These are phyloP conservation scores for Aramus guarauna DNA, from an alignment of 2,113 vertebrate genomes.

Conservation along the genomic window DNA sequence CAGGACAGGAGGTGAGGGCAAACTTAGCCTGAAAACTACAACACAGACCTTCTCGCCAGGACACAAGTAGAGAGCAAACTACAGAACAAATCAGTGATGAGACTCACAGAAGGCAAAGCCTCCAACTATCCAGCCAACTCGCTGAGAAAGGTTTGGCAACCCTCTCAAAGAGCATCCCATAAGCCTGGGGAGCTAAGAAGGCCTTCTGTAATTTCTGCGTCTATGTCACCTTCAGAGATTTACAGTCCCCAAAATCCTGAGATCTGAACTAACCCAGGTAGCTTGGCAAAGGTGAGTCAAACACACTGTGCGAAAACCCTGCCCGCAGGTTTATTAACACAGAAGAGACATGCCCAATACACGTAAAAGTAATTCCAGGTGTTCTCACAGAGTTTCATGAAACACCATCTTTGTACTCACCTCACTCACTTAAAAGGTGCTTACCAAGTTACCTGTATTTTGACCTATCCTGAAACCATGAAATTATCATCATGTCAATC, in stretches of 20 bases:
- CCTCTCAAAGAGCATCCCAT: not conserved
- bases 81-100: not conserved
- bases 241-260: not conserved
- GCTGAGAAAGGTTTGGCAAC: not conserved
- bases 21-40: not conserved
- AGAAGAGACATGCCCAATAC: not conserved
- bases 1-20: not conserved
- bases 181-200: not conserved
- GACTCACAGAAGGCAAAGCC: not conserved
- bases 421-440: not conserved
- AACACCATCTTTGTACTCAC: not conserved
- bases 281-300: not conserved
- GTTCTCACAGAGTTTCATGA: not conserved
- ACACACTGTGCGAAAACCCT: accelerated
- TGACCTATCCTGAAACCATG: not conserved
- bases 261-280: not conserved
- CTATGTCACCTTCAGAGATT: not conserved
- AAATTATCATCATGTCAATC: not conserved
- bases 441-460: not conserved
- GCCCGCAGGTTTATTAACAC: not conserved
- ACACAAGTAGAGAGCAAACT: not conserved
- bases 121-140: not conserved
- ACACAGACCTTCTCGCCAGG: not conserved
- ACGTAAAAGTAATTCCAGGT: not conserved
- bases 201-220: not conserved